These are phyloP conservation scores for Perdita meconis DNA, from an alignment of 2,888 invertebrate species.

Conservation along the genomic window DNA sequence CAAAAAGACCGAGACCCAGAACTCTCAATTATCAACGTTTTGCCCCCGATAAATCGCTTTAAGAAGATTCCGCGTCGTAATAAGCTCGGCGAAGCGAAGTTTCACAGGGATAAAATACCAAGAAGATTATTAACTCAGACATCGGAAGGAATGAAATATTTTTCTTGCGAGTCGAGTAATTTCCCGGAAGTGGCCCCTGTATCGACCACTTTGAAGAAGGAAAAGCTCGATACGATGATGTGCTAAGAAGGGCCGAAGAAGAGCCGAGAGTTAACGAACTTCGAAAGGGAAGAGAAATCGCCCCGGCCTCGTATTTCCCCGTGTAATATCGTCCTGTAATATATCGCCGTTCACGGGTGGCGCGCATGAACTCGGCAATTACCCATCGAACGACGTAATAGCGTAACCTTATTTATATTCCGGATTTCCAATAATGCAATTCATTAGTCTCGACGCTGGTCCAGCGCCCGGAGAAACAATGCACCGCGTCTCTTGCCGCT, in stretches of 20 bases:
- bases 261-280: slow-evolving; percentile 38
- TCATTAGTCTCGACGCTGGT: slow-evolving; percentile 72
- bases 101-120: background rate
- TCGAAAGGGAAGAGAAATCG: slow-evolving; percentile 42
- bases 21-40: too few species aligned
- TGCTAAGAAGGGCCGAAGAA: slow-evolving; percentile 11
- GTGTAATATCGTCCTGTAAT: slow-evolving; percentile 41
- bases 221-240: slow-evolving; percentile 15
- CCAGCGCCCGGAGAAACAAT: slow-evolving; percentile 68
- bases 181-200: slow-evolving; percentile 7
- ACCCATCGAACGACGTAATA: slow-evolving; percentile 67
- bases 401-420: slow-evolving; percentile 77
- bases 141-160: background rate
- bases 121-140: background rate
- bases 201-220: slow-evolving; percentile 16
- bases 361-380: slow-evolving; percentile 70
- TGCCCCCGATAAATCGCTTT: background rate
- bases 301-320: slow-evolving; percentile 29
- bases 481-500: slow-evolving; percentile 51
- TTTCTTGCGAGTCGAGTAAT: slow-evolving; percentile 20
- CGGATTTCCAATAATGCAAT: slow-evolving; percentile 77
- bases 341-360: slow-evolving; percentile 47
- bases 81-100: background rate
- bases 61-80: background rate
- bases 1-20: too few species aligned